phyloP scores from a whole-genome alignment of 2,888 invertebrate genomes.

The Limnephilus rhombicus region DNA sequence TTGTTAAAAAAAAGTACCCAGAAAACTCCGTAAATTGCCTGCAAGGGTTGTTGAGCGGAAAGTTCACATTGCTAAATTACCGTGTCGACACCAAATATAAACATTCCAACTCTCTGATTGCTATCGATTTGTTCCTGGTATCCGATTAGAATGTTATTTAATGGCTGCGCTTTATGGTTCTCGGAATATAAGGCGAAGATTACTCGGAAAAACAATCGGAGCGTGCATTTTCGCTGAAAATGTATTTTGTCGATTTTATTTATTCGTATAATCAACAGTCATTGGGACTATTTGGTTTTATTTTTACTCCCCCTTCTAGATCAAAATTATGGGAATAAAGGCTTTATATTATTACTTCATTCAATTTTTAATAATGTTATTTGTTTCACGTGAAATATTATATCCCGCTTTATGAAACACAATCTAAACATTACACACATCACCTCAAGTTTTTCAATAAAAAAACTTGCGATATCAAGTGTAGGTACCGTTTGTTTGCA shows the following conservation, averaged over 20 bases:
- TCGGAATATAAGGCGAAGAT: conserved; percentile 27
- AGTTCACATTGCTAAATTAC: conserved; percentile 26
- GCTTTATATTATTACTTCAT: background rate
- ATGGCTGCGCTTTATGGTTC: conserved; percentile 52
- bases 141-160: conserved; percentile 55
- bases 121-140: conserved; percentile 52
- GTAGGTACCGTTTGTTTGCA: too few species aligned
- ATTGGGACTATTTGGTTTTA: background rate
- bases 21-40: conserved; percentile 6
- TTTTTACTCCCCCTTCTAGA: background rate
- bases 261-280: conserved; percentile 40
- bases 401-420: background rate
- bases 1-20: background rate
- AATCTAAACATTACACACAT: background rate
- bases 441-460: background rate
- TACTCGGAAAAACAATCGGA: conserved; percentile 33
- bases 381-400: background rate
- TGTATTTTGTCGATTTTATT: conserved; percentile 35
- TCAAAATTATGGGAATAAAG: background rate
- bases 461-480: background rate
- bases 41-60: background rate
- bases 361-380: background rate
- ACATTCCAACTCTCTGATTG: conserved; percentile 55
- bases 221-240: conserved; percentile 42
- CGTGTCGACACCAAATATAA: conserved; percentile 38